Evolutionary conservation across 2,797 vertebrate genomes (phyloP), one percentile per base, ranked within the genome.

Genomic region (Cuculus canorus): DNA sequence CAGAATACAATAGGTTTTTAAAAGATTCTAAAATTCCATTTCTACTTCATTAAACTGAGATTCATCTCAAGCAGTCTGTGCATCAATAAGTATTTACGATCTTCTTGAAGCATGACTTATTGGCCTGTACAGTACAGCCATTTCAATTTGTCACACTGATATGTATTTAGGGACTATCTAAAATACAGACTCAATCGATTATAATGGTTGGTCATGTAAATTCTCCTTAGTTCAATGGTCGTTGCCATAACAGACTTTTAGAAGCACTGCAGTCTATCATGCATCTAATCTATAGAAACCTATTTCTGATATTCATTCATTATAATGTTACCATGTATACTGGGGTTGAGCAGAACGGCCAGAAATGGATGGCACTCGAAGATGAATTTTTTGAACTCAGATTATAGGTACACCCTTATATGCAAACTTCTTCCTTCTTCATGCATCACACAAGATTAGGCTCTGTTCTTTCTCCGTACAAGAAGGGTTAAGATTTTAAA

Each of bases 71-170:
- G 56, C 9, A 60, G 52, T 33, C 59, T 76, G 5, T 70, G 8
- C 76, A 56, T 82, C 93, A 94, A 93, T 88, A 95, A 70, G 56
- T 79, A 95, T 90, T 96, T 90, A 80, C 4, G 13, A 84, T 81
- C 76, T 41, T 76, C 56, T 84, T 90, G 93, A 92, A 96, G 64
- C 66, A 90, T 59, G 90, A 13, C 33, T 86, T 92, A 83, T 22
- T 81, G 91, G 73, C 60, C 66, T 90, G 35, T 79, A 61, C 54
- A n/a, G 77, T 86, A 73, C 25, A 86, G 73, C 50, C 48, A 79
- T 90, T 94, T 90, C 93, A 87, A 96, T 92, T 78, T 91, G 70
- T 96, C 92, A 92, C 60, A 50, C 68, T 92, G 73, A 92, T 90
- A 79, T 32, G 41, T 92, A 93, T 94, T 96, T 82, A 91, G 85